These are phyloP conservation scores for Diacarnus erythraeanus DNA, from an alignment of 37 sponge, comb jelly and placozoan genomes.

Conservation along the genomic window DNA sequence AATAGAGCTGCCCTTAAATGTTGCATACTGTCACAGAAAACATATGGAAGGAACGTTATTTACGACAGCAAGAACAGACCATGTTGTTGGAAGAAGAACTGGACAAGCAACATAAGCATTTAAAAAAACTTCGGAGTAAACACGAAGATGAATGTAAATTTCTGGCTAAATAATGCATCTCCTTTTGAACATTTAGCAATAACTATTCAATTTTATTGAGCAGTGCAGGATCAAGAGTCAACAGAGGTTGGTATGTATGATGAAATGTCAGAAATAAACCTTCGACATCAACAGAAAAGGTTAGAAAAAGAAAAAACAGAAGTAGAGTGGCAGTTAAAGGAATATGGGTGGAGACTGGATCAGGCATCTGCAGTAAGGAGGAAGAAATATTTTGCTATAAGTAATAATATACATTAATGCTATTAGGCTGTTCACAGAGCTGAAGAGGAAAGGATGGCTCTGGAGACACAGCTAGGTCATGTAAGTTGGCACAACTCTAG, in stretches of 20 bases:
- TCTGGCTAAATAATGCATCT: background rate
- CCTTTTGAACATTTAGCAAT: too few relatives aligned
- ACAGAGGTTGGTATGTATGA: background rate
- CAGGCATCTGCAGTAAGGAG: slow-evolving; percentile 59
- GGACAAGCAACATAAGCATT: background rate
- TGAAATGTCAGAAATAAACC: background rate
- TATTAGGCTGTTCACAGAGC: too few relatives aligned
- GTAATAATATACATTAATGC: too few relatives aligned
- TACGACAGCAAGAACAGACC: slow-evolving; percentile 19
- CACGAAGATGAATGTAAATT: background rate
- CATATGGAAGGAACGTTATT: slow-evolving; percentile 12
- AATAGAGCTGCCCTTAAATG: too few relatives aligned
- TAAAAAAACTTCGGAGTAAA: background rate
- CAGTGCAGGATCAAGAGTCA: slow-evolving; percentile 4
- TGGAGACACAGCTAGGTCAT: slow-evolving; percentile 29
- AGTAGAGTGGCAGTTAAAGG: slow-evolving; percentile 62
- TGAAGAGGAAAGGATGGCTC: slow-evolving; percentile 30
- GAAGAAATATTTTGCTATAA: too few relatives aligned
- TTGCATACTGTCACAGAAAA: too few relatives aligned
- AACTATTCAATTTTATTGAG: background rate
- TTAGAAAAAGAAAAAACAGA: slow-evolving; percentile 44
- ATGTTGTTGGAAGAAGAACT: slow-evolving; percentile 10
- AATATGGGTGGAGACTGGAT: slow-evolving; percentile 72
- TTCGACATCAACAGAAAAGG: slow-evolving; percentile 17
- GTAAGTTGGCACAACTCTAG: background rate